Evolutionary conservation across 2,888 invertebrate species (phyloP), one percentile per base, ranked within the genome.

Genomic region (Xestia rhomboidea): DNA sequence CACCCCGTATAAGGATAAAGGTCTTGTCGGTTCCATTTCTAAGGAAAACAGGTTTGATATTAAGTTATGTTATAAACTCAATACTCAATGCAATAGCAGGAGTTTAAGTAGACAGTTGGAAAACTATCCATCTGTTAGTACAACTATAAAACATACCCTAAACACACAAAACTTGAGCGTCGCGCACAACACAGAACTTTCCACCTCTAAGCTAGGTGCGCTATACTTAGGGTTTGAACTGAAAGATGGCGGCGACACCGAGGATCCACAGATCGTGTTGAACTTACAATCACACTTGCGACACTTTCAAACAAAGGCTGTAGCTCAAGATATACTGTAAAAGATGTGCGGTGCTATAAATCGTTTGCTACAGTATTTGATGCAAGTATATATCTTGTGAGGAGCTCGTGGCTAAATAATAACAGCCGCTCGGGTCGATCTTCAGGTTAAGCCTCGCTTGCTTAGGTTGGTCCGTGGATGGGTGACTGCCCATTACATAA

Each of bases 211-310:
- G 72, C 62, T 57, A 57, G 77, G 62, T 71, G 10, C 24, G 34
- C 68, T 24, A 38, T 70, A 49, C 64, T 62, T 68, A 66, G 44
- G 57, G 63, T 63, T 57, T 64, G 30, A 60, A 73, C 60, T 71
- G 24, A 49, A 81, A 84, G 73, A 85, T 73, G 82, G 82, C 70
- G 67, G 41, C 57, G 60, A 72, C 71, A 84, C 51, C 54, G 49
- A 44, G 64, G 73, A 84, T 81, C 85, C 70, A 68, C 79, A 75
- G 82, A 79, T 85, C 85, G 44, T 71, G 82, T 73, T 72, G 76
- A 79, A 85, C 82, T 84, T 84, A 72, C 84, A 79, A 79, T 79
- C 83, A 81, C 78, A 81, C 71, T 68, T 80, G 86, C 64, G 73
- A 74, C 81, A 63, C 44, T 63, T 70, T 34, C 18, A 8, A 57